Base-by-base conservation (phyloP, 2,888 invertebrate genomes). In the Pristionchus maxplancki region DNA sequence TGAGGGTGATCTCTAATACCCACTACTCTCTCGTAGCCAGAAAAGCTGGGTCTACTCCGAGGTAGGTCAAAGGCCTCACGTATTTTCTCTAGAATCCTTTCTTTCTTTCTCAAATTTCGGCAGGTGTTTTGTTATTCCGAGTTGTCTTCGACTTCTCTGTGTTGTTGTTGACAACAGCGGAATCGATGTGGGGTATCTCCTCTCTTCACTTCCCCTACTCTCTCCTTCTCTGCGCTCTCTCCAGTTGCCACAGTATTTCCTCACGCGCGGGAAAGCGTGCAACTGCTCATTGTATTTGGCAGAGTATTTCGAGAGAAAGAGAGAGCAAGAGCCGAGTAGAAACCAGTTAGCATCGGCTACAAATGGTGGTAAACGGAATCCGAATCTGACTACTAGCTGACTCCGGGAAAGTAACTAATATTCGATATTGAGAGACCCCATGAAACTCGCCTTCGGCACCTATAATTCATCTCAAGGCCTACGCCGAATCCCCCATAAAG, bases 101-200 rank as follows among this genome's bases (percentile, higher is more conserved):
- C 62, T 37, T 3, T 62, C n/a, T 62, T 40, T 40, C 44, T 11
- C 34, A 4, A 31, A 24, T 62, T 13, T 20, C 5, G 0, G 8
- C 37, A 31, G 53, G 44, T 83, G 34, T 83, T 28, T 34, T 31
- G 13, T 53, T 44, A n/a, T 58, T 58, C 24, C n/a, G 58, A 58
- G 58, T 24, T 58, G 40, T 11, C 28, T 44, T 44, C 74, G 44
- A 24, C 78, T 48, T 48, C 48, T 15, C 31, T 11, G 64, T 64
- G 71, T 71, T 71, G 71, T 71, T 71, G 71, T 71, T 71, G 71
- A 71, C 71, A 71, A 71, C 71, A 71, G 71, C 37, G 9, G 71
- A 71, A 71, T 71, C 71, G 71, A 71, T 71, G 71, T 37, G 71
- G 71, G 71, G 71, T 71, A 71, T 71, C 71, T 71, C 24, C 37